phyloP scores from a whole-genome alignment of 2,113 vertebrate species.

The Solea senegalensis region DNA sequence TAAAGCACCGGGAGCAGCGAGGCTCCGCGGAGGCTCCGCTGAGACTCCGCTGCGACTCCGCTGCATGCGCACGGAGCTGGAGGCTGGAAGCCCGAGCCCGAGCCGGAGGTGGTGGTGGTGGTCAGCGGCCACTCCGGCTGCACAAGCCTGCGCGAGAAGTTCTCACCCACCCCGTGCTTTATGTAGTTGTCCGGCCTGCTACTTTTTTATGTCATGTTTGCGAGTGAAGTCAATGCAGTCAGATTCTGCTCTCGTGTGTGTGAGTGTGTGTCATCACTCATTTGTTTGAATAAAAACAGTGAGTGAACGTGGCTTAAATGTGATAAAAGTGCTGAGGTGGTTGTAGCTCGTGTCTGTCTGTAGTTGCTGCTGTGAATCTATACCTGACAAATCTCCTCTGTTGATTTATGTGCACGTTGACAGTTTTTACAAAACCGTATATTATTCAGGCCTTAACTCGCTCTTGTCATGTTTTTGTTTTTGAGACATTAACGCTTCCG shows the following conservation, averaged over 20 bases:
- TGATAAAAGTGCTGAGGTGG: too few species aligned
- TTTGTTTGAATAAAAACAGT: slow-evolving; percentile 16
- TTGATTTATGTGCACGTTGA: too few species aligned
- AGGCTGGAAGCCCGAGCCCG: slow-evolving; percentile 19
- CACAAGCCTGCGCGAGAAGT: slow-evolving; percentile 59
- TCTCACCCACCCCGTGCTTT: slow-evolving; percentile 38
- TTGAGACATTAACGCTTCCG: too few species aligned
- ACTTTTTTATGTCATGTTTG: slow-evolving; percentile 45
- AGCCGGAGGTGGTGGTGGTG: slow-evolving; percentile 54
- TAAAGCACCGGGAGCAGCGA: slow-evolving; percentile 61
- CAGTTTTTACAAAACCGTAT: too few species aligned
- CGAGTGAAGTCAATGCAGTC: slow-evolving; percentile 47
- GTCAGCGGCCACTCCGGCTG: slow-evolving; percentile 60
- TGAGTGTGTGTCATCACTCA: slow-evolving; percentile 25
- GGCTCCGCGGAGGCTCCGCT: slow-evolving; percentile 69
- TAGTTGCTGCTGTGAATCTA: too few species aligned
- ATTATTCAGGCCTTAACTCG: too few species aligned
- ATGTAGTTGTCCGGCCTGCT: slow-evolving; percentile 35
- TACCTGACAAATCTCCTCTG: too few species aligned
- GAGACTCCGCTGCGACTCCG: slow-evolving; percentile 11
- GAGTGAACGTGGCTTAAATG: background rate
- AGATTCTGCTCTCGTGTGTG: slow-evolving; percentile 14
- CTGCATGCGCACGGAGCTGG: slow-evolving; percentile 61
- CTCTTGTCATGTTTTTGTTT: too few species aligned
- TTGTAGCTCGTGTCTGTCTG: too few species aligned